Conservation (phyloP, 2,797 vertebrate species). For the Caiman crocodilus region DNA sequence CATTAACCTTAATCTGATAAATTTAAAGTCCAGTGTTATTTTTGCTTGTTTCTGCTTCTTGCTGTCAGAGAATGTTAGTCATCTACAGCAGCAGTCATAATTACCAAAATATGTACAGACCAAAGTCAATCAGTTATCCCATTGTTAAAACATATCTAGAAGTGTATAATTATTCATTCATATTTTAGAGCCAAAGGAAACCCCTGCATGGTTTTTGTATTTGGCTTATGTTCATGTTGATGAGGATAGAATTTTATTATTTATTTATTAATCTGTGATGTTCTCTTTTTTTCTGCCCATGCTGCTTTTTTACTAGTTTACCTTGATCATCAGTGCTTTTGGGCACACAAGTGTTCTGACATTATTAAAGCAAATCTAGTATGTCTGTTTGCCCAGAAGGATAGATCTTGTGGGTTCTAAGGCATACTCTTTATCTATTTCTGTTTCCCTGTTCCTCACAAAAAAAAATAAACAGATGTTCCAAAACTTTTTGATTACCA, state of each 20-base stretch:
- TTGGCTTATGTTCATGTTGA: slow-evolving; percentile 62
- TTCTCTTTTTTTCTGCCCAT: slow-evolving; percentile 54
- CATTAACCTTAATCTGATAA: slow-evolving; percentile 76
- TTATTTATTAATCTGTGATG: slow-evolving; percentile 75
- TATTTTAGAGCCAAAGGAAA: slow-evolving; percentile 70
- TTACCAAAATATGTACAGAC: slow-evolving; percentile 81
- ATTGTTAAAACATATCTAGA: slow-evolving; percentile 66
- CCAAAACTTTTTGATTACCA: slow-evolving; percentile 27
- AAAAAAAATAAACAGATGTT: background rate
- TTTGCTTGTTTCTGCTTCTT: slow-evolving; percentile 65
- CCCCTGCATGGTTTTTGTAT: slow-evolving; percentile 62
- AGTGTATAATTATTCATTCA: slow-evolving; percentile 62
- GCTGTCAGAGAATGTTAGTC: slow-evolving; percentile 75
- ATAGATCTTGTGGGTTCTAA: slow-evolving; percentile 43
- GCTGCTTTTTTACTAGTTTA: slow-evolving; percentile 61
- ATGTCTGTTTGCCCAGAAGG: slow-evolving; percentile 62
- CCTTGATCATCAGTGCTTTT: slow-evolving; percentile 61
- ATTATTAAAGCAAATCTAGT: background rate
- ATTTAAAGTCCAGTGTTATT: slow-evolving; percentile 73
- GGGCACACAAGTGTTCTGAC: slow-evolving; percentile 36
- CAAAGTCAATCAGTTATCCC: slow-evolving; percentile 79
- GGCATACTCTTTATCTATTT: slow-evolving; percentile 23
- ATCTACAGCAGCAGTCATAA: slow-evolving; percentile 70
- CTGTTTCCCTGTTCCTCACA: background rate
- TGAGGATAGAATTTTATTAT: slow-evolving; percentile 66